Evolutionary conservation across 2,888 invertebrate genomes (phyloP).

Genomic region (Dynastes maya): DNA sequence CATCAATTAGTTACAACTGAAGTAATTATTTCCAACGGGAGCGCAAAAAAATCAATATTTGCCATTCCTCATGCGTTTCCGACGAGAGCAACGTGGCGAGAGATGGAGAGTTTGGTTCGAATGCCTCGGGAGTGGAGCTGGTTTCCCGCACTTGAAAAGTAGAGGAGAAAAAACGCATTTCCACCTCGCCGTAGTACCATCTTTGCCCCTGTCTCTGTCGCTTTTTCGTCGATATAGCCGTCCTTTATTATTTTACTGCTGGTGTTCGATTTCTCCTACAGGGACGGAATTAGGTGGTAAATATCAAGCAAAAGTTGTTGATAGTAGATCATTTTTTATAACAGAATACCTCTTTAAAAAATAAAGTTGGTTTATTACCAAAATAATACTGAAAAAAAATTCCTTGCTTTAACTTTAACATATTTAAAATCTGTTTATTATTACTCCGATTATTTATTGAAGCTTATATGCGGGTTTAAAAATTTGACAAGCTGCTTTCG

Average conservation of each 20-base stretch:
- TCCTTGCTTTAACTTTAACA: too few relatives aligned
- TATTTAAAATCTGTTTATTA: too few relatives aligned
- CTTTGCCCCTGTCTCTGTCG: background rate
- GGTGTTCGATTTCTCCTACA: background rate
- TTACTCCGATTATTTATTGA: too few relatives aligned
- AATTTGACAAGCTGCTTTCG: too few relatives aligned
- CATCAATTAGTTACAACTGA: constrained; percentile 58
- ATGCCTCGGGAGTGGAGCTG: constrained; percentile 24
- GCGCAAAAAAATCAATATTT: constrained; percentile 39
- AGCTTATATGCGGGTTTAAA: too few relatives aligned
- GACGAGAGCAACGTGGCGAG: background rate
- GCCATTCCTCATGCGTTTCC: constrained; percentile 19
- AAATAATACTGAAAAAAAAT: too few relatives aligned
- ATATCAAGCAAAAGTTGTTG: background rate
- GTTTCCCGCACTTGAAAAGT: constrained; percentile 18
- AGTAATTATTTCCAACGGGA: constrained; percentile 56
- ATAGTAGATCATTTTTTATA: too few relatives aligned
- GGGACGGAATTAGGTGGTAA: constrained; percentile 1
- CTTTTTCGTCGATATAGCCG: background rate
- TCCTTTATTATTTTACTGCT: background rate
- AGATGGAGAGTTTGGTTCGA: constrained; percentile 1
- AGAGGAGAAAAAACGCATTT: constrained; percentile 30
- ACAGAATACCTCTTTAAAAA: too few relatives aligned
- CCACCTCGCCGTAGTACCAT: background rate
- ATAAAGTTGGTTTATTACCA: too few relatives aligned